Evolutionary conservation across 2,797 vertebrate species (phyloP), one percentile per base, ranked within the genome.

Genomic region (Semotilus atromaculatus): DNA sequence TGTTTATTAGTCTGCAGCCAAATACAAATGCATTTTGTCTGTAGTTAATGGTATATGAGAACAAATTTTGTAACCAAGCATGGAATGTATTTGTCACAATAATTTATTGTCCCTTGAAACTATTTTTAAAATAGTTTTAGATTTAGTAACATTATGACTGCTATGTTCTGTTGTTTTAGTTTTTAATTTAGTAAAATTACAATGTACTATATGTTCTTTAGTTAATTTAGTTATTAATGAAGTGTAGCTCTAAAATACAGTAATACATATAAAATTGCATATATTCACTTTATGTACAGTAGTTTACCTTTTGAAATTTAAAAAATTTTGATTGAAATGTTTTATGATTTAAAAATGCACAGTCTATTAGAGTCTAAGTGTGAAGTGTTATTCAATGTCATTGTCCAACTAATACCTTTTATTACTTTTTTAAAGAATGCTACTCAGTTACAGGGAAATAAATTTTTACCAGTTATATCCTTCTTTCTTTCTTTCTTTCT

Each of bases 391-490:
- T 79, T 84, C 29, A 43, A 14, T 78, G 74, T 70, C 9, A 40
- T 67, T 68, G 40, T 67, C 64, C 14, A 21, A 58, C 64, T 68
- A 55, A 68, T 43, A 84, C 19, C 7, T 77, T 84, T 79, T 71
- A 79, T 79, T 78, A 78, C 29, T 73, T 87, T 71, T 86, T 80
- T 34, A 70, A 85, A 73, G 83, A 80, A 36, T 88, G 88, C 81
- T 92, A 82, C 89, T 92, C 86, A 88, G 88, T 87, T 76, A 81
- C 82, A 88, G 80, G 88, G 66, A 82, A 82, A 66, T 83, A 60
- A 91, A 92, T 89, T 93, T 91, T 90, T 94, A 90, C 88, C 87
- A 91, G 94, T 94, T 95, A 95, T 29, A 13, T 62, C 11, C 93
- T 94, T 81, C 88, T 86, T 70, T 48, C 45, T 48, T 48, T 16